A percentile compares a stretch with the other conserved stretches of the same genome.
phyloP scores from a whole-genome alignment of 2,888 invertebrate species.

The Chironomus tentans region DNA sequence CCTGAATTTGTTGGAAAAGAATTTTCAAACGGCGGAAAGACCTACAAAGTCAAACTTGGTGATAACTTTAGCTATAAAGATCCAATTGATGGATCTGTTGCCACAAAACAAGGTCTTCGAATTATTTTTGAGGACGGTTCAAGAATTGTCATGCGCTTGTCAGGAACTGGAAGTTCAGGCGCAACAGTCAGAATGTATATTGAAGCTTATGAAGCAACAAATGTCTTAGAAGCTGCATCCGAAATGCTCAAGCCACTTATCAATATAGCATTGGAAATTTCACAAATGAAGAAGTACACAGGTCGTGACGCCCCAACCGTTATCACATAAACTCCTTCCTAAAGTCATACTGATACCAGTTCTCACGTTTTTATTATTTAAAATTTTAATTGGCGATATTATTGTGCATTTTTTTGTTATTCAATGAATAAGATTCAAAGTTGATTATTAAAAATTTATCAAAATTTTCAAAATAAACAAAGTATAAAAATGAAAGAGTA shows the following conservation, averaged over 20 bases:
- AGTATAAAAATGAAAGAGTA: too few relatives aligned
- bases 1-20: conserved; percentile 53
- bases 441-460: neutral
- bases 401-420: neutral
- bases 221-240: conserved; percentile 56
- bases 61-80: conserved; percentile 96
- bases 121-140: conserved; percentile 93
- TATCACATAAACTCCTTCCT: conserved; percentile 62
- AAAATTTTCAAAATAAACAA: neutral
- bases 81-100: conserved; percentile 84
- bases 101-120: conserved; percentile 80
- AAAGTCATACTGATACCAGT: neutral
- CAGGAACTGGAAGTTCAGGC: conserved; percentile 96
- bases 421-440: neutral
- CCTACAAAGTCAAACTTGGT: conserved; percentile 66
- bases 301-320: conserved; percentile 90
- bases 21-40: conserved; percentile 51
- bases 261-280: conserved; percentile 74
- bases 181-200: conserved; percentile 96
- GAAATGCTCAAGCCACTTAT: conserved; percentile 79
- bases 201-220: conserved; percentile 80
- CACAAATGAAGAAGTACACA: conserved; percentile 73
- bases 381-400: neutral
- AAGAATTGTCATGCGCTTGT: conserved; percentile 83
- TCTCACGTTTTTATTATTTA: neutral